Base-by-base conservation (phyloP, 2,797 vertebrate genomes). In the Erpetoichthys calabaricus region DNA sequence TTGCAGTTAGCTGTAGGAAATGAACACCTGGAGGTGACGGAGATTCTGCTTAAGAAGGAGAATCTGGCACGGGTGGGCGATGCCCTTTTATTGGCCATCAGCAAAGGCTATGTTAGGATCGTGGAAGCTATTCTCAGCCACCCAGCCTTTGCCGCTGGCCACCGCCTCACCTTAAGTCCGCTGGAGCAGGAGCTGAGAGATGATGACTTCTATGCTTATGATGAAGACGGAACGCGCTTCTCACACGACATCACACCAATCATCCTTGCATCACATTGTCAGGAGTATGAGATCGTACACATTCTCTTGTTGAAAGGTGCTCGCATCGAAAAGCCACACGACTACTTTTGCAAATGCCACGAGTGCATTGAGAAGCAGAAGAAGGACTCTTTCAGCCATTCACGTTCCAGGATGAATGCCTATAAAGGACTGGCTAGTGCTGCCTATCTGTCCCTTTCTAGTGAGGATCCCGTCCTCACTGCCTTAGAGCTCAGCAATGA, bases 221-320 rank as follows among this genome's bases (percentile, higher is more conserved):
- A 98, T 0, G 94, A 98, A 65, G 94, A 98, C 0, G 94, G 94
- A 41, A 97, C 94, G 0, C 89, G 94, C 1, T 98, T 98, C 75
- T 97, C 94, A 0, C 93, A 97, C 0, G 93, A 98, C 58, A 82
- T 98, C 64, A 98, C 92, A 0, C 94, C 94, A 9, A 76, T 98
- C 69, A 94, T 94, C 63, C 81, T 98, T 62, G 91, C 93, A 1
- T 86, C 94, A 5, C 94, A 98, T 78, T 98, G 94, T 74, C 91
- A 94, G 77, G 94, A 98, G 74, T 98, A 94, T 0, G 94, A 98
- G 77, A 95, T 98, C 0, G 91, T 98, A 51, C 94, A 98, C 73
- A 98, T 96, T 64, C 79, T 98, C 7, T 74, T 98, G 55, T 82
- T 88, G 9, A 94, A 92, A 70, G 93, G 94, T 0, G 90, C 92